phyloP scores from a whole-genome alignment of 1,140 invertebrate species.

The Lepidostoma basale region DNA sequence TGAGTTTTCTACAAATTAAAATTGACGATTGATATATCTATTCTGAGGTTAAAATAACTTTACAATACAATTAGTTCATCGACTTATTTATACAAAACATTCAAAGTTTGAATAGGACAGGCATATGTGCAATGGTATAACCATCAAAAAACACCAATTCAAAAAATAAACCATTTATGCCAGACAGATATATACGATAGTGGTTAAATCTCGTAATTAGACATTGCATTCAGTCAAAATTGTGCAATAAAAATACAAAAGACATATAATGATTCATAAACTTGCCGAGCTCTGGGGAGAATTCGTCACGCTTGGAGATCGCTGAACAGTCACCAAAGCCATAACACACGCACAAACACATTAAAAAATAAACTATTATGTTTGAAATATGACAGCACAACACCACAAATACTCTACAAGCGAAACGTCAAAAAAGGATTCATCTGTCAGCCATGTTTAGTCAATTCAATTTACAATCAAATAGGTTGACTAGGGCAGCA shows the following conservation, averaged over 20 bases:
- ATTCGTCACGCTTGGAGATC: slow-evolving; percentile 65
- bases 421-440: slow-evolving; percentile 37
- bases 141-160: too few species aligned
- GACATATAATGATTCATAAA: slow-evolving; percentile 11
- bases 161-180: too few species aligned
- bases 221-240: not conserved
- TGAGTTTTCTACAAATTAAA: too few species aligned
- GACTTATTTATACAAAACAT: too few species aligned
- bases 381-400: slow-evolving; percentile 29
- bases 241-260: slow-evolving; percentile 11
- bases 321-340: slow-evolving; percentile 70
- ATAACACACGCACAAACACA: slow-evolving; percentile 50
- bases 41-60: too few species aligned
- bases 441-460: slow-evolving; percentile 41
- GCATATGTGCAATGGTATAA: too few species aligned
- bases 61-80: too few species aligned
- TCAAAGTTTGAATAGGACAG: too few species aligned
- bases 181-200: too few species aligned
- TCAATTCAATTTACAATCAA: slow-evolving; percentile 35
- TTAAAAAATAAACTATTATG: slow-evolving; percentile 27
- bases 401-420: slow-evolving; percentile 6
- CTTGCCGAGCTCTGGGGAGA: slow-evolving; percentile 64
- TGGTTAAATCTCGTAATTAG: too few species aligned
- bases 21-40: too few species aligned
- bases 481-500: slow-evolving; percentile 16